A percentile compares a stretch with the other conserved stretches of the same genome.
These are phyloP conservation scores for Urocynchramus pylzowi DNA, from an alignment of 2,113 vertebrate species.

Conservation along the genomic window DNA sequence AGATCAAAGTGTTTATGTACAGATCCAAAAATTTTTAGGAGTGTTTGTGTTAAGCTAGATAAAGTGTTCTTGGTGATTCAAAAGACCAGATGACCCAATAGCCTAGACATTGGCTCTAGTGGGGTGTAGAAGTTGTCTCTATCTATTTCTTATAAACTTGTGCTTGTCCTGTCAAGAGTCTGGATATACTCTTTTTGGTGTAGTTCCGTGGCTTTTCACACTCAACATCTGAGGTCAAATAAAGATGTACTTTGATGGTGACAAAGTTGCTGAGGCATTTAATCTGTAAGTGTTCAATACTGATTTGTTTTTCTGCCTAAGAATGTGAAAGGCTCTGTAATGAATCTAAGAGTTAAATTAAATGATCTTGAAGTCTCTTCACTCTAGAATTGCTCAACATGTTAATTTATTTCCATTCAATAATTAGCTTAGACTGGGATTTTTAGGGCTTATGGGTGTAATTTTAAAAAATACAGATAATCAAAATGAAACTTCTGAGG, in stretches of 20 bases:
- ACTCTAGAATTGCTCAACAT: neutral
- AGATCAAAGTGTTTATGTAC: neutral
- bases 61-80: neutral
- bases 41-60: neutral
- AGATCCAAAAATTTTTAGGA: neutral
- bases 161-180: neutral
- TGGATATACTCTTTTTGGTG: neutral
- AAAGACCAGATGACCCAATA: neutral
- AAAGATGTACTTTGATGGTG: neutral
- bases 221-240: neutral
- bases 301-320: neutral
- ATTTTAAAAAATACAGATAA: neutral
- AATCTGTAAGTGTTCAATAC: accelerated
- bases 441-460: neutral
- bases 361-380: neutral
- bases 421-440: neutral
- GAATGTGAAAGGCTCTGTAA: neutral
- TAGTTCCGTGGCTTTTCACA: neutral
- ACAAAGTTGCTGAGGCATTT: neutral
- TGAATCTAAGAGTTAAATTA: neutral
- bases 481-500: neutral
- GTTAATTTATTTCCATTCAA: neutral
- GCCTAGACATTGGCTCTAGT: accelerated
- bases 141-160: neutral
- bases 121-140: neutral